A percentile compares a stretch with the other conserved stretches of the same genome.
These are phyloP conservation scores for Eustalomyia histrio DNA, from an alignment of 2,888 invertebrate species.

Conservation along the genomic window DNA sequence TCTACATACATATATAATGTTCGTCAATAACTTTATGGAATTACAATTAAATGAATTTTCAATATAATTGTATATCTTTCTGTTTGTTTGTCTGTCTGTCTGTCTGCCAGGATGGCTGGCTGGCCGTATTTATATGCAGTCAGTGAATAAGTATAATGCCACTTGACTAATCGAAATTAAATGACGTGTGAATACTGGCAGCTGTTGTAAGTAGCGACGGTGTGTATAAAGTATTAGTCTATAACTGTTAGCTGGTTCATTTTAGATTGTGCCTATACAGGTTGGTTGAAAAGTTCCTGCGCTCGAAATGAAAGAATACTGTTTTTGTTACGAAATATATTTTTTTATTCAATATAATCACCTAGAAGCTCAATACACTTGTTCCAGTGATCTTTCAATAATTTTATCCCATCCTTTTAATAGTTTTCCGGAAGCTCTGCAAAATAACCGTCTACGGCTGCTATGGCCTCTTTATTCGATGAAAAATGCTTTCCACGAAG, in stretches of 20 bases:
- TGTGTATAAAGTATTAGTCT: constrained; percentile 38
- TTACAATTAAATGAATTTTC: constrained; percentile 59
- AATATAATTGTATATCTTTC: constrained; percentile 51
- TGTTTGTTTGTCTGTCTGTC: constrained; percentile 8
- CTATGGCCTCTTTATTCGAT: too few species aligned
- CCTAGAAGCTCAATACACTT: too few species aligned
- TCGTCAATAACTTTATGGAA: constrained; percentile 54
- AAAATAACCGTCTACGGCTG: too few species aligned
- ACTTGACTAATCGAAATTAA: constrained; percentile 78
- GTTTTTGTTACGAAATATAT: too few species aligned
- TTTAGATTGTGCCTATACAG: constrained; percentile 46
- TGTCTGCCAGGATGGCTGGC: too few species aligned
- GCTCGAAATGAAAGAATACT: too few species aligned
- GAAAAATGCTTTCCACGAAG: too few species aligned
- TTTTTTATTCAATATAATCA: too few species aligned
- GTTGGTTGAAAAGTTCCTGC: too few species aligned
- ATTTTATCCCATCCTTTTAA: too few species aligned
- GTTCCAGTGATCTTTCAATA: too few species aligned
- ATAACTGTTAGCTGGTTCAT: constrained; percentile 38
- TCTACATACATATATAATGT: constrained; percentile 19
- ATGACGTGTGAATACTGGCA: constrained; percentile 79
- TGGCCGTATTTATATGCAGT: neutral
- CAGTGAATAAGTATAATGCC: constrained; percentile 35
- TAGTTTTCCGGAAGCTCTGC: too few species aligned
- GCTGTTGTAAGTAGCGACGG: constrained; percentile 68